Base-by-base conservation (phyloP, 2,797 vertebrate genomes). In the Hydrolagus colliei region DNA sequence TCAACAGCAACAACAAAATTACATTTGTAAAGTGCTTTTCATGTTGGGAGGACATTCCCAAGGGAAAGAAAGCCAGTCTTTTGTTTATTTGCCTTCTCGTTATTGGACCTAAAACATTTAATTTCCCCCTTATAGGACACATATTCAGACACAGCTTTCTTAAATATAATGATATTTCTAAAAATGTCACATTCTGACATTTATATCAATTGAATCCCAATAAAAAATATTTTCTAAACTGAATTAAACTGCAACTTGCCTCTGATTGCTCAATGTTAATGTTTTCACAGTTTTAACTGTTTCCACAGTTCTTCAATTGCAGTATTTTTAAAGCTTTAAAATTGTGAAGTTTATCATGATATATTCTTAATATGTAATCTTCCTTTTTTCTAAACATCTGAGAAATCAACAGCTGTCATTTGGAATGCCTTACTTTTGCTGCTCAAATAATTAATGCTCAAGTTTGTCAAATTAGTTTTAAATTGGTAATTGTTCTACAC, bases 321-420 rank as follows among this genome's bases (percentile, higher is more conserved):
- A 76, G 74, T 76, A 76, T 59, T 76, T 76, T 76, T 59, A 75
- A 20, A 76, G 59, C 9, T 20, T 76, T 76, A 59, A 20, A 41
- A 59, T 76, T 76, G 52, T 52, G 20, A 2, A 6, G 41, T 52
- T 52, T 52, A 52, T 52, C 41, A 1, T 76, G 14, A 76, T 52
- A 52, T 62, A 22, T 16, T 11, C 4, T 22, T 14, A 27, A 14
- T 78, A 61, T 41, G 9, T 22, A 62, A 78, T 78, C 5, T 62
- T 61, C 41, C 41, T n/a, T 75, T 73, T 76, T 76, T 76, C 41
- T 76, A 16, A 76, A 32, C 32, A 74, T 74, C 5, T 74, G 32
- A 78, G 11, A 79, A 52, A 62, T 78, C 63, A 79, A 63, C 63
- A 16, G n/a, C n/a, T 76, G 12, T 63, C 6, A 80, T 16, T 63